Evolutionary conservation across 2,888 invertebrate genomes (phyloP).

Genomic region (Cheilosia pagana): DNA sequence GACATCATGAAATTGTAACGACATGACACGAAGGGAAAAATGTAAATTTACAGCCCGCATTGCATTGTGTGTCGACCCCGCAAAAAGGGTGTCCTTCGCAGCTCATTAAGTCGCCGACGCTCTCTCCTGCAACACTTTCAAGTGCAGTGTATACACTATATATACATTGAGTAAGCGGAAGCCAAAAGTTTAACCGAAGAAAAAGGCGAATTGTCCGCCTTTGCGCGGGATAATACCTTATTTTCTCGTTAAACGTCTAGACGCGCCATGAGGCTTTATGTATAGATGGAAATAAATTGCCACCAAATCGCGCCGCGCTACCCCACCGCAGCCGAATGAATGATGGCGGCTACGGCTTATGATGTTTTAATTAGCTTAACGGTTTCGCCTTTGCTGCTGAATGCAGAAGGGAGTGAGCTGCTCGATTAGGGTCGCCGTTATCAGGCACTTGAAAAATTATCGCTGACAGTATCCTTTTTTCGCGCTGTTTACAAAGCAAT

Average conservation of each 20-base stretch:
- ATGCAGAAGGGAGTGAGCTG: background rate
- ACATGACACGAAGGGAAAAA: slow-evolving; percentile 73
- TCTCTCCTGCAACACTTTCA: slow-evolving; percentile 14
- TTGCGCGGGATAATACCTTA: slow-evolving; percentile 51
- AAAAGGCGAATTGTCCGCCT: slow-evolving; percentile 22
- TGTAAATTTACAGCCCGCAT: slow-evolving; percentile 61
- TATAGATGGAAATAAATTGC: slow-evolving; percentile 29
- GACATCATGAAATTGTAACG: slow-evolving; percentile 74
- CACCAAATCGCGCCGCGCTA: slow-evolving; percentile 16
- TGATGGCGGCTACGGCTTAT: slow-evolving; percentile 11
- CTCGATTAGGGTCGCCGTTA: slow-evolving; percentile 25
- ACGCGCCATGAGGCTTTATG: slow-evolving; percentile 39
- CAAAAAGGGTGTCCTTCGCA: slow-evolving; percentile 55
- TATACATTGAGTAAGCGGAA: background rate
- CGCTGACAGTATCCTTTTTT: slow-evolving; percentile 62
- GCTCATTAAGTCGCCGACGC: slow-evolving; percentile 53
- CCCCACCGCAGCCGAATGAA: slow-evolving; percentile 20
- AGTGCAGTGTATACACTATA: background rate
- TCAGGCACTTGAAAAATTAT: slow-evolving; percentile 44
- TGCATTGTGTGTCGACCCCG: slow-evolving; percentile 35
- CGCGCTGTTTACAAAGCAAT: slow-evolving; percentile 67
- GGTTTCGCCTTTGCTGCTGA: slow-evolving; percentile 5
- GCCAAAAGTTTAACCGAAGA: slow-evolving; percentile 24
- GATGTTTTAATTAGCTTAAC: slow-evolving; percentile 63
- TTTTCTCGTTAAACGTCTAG: slow-evolving; percentile 62